phyloP scores from a whole-genome alignment of 2,113 vertebrate species.

The Anas platyrhynchos region DNA sequence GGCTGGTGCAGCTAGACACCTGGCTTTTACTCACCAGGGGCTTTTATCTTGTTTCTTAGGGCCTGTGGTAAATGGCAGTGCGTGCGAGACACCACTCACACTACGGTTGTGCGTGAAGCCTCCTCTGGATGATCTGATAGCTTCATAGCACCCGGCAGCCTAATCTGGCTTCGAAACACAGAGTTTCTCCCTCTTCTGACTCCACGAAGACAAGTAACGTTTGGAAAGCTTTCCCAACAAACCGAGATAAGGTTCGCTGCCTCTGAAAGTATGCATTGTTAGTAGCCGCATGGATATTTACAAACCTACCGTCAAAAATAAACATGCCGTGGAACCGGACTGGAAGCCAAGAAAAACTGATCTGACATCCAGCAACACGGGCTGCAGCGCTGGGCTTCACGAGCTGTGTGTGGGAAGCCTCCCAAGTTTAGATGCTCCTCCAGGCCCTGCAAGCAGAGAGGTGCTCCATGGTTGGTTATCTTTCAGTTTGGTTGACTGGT shows the following conservation, averaged over 20 bases:
- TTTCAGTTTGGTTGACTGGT: neutral
- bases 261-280: neutral
- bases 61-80: neutral
- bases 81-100: neutral
- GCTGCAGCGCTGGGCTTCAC: accelerated
- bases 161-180: neutral
- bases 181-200: neutral
- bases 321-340: neutral
- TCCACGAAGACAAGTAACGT: neutral
- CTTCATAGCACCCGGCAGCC: neutral
- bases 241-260: neutral
- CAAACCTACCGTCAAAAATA: neutral
- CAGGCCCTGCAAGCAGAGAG: neutral
- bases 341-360: neutral
- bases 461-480: neutral
- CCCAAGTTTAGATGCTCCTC: neutral
- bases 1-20: neutral
- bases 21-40: conserved; percentile 5
- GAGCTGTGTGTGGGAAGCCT: neutral
- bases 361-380: neutral
- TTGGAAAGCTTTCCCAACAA: neutral
- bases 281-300: neutral
- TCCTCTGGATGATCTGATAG: neutral
- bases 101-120: neutral
- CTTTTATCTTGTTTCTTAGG: neutral